Conservation (phyloP, 2,797 vertebrate species). For the Syngnathus acus region DNA sequence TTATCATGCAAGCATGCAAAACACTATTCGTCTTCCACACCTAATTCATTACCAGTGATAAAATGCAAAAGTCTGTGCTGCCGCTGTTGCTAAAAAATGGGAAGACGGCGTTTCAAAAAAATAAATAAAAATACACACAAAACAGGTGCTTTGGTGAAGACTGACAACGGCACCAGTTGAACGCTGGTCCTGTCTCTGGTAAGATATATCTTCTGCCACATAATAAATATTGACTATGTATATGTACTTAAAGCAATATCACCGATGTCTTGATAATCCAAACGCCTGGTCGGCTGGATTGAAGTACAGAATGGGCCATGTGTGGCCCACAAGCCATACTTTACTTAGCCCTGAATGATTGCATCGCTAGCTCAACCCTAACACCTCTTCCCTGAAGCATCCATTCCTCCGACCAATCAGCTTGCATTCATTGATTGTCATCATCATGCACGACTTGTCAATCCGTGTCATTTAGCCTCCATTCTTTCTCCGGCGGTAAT, state of each 20-base stretch:
- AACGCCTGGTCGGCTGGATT: no score
- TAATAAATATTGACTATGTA: no score
- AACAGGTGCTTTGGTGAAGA: slow-evolving; percentile 69
- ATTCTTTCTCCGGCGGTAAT: slow-evolving; percentile 33
- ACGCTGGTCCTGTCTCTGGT: slow-evolving; percentile 46
- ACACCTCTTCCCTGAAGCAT: no score
- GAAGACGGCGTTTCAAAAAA: slow-evolving; percentile 38
- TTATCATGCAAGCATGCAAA: slow-evolving; percentile 77
- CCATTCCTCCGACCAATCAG: neutral
- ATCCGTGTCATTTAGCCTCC: slow-evolving; percentile 15
- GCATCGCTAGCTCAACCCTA: no score
- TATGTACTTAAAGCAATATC: no score
- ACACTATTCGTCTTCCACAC: slow-evolving; percentile 71
- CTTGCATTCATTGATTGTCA: slow-evolving; percentile 14
- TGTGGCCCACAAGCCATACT: no score
- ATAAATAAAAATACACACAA: slow-evolving; percentile 18
- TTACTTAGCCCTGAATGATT: no score
- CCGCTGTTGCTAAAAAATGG: slow-evolving; percentile 48
- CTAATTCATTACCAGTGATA: slow-evolving; percentile 65
- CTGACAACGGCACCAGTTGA: slow-evolving; percentile 61
- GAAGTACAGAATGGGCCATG: no score
- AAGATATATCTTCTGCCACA: no score
- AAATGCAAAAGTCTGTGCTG: slow-evolving; percentile 59
- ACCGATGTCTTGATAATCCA: no score
- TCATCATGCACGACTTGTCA: slow-evolving; percentile 21